Evolutionary conservation across 2,888 invertebrate species (phyloP).

Genomic region (Lymantria dispar): DNA sequence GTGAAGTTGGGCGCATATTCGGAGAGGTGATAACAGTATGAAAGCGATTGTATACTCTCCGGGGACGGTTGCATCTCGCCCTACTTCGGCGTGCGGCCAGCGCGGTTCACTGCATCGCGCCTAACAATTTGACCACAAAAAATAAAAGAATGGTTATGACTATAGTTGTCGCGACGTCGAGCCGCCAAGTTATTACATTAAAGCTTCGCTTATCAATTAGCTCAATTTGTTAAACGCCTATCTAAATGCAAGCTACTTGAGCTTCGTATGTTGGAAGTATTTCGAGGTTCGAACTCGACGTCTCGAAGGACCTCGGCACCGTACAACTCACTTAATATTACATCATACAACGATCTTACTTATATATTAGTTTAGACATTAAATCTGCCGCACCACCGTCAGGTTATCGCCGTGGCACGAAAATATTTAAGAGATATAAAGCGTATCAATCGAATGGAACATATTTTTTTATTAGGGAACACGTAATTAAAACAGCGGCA

Average conservation of each 20-base stretch:
- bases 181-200: slow-evolving; percentile 58
- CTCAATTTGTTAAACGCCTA: slow-evolving; percentile 81
- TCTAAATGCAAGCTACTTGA: slow-evolving; percentile 75
- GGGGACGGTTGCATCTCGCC: slow-evolving; percentile 72
- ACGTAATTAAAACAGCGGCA: slow-evolving; percentile 45
- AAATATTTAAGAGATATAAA: slow-evolving; percentile 70
- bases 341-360: slow-evolving; percentile 50
- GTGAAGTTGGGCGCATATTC: slow-evolving; percentile 65
- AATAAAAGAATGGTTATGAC: slow-evolving; percentile 19
- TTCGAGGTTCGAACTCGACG: slow-evolving; percentile 58
- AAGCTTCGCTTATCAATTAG: slow-evolving; percentile 73
- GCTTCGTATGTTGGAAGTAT: slow-evolving; percentile 51
- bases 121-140: too few species aligned
- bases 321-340: slow-evolving; percentile 57
- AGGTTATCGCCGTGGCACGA: slow-evolving; percentile 39
- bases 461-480: slow-evolving; percentile 51
- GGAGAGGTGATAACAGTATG: slow-evolving; percentile 68
- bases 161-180: slow-evolving; percentile 46
- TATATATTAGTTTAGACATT: slow-evolving; percentile 60
- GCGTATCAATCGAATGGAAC: slow-evolving; percentile 71
- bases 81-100: slow-evolving; percentile 34
- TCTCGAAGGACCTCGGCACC: slow-evolving; percentile 64
- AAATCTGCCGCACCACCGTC: slow-evolving; percentile 54
- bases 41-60: slow-evolving; percentile 60
- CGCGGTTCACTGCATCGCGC: too few species aligned